Base-by-base conservation (phyloP, 2,797 vertebrate genomes). In the Menidia menidia region DNA sequence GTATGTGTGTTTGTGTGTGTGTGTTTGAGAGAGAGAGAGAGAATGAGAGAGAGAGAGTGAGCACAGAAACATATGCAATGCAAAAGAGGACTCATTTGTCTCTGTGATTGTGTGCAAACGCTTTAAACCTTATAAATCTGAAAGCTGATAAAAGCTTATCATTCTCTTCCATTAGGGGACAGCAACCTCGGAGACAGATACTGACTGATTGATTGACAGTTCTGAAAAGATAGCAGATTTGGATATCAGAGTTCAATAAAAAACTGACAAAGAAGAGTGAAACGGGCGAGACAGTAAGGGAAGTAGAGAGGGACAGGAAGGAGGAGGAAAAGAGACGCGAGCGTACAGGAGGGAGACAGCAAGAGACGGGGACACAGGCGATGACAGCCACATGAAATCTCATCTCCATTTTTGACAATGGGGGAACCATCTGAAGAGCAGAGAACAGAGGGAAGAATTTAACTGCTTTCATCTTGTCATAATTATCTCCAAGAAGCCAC, bases 371-470 rank as follows among this genome's bases (percentile, higher is more conserved):
- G 88, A 89, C 82, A 86, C 77, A 81, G 81, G 81, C 90, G 86
- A 75, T 93, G 93, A 94, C 93, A 94, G 92, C 88, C 89, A 91
- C 91, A 85, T 91, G 83, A 93, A 93, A 93, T 86, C 92, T 92
- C 91, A 93, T 94, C 93, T 94, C 90, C 93, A 94, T 93, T 93
- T 94, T 93, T 94, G 93, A 94, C 92, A 94, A 93, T 93, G 89
- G 88, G 93, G 92, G 89, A 92, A 91, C 87, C 91, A 89, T 94
- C 89, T 93, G 90, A 94, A 91, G 91, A 87, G 88, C 83, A 85
- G 85, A 91, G 89, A 94, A 94, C 92, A 92, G 91, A 92, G 91
- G 84, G 87, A 93, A 91, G 88, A 92, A 92, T 93, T 93, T 92
- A 93, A 92, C 87, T 76, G 87, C 91, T 93, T 94, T 95, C 92